phyloP scores from a whole-genome alignment of 2,888 invertebrate species.

The Dasypolia templi region DNA sequence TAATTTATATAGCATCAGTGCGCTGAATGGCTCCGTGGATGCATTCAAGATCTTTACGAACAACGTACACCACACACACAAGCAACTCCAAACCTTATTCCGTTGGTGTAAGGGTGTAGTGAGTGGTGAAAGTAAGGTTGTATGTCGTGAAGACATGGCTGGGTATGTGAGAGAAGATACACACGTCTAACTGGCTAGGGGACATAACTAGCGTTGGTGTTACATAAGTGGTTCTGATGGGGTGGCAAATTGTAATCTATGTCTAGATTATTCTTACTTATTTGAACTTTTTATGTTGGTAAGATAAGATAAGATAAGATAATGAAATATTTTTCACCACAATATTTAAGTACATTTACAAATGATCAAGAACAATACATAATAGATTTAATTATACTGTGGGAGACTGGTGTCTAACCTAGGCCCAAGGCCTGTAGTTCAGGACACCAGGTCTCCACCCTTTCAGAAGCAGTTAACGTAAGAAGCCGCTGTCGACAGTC shows the following conservation, averaged over 20 bases:
- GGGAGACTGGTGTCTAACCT: not conserved
- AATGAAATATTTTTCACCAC: not conserved
- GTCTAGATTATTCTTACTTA: too few relatives aligned
- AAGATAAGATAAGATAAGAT: not conserved
- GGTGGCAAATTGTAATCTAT: not conserved
- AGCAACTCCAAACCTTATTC: constrained; percentile 41
- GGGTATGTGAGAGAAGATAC: constrained; percentile 61
- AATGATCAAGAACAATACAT: not conserved
- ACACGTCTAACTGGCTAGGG: constrained; percentile 56
- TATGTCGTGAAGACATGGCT: constrained; percentile 62
- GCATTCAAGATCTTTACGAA: constrained; percentile 58
- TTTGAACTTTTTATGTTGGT: too few relatives aligned
- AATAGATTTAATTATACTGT: not conserved
- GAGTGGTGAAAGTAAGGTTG: not conserved
- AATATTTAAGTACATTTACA: not conserved
- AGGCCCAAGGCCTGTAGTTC: not conserved
- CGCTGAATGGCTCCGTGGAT: constrained; percentile 51
- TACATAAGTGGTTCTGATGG: not conserved
- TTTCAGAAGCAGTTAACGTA: too few relatives aligned
- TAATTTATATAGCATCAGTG: constrained; percentile 51
- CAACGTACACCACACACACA: not conserved
- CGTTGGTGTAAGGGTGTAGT: not conserved
- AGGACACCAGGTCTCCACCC: not conserved
- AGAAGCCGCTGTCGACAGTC: too few relatives aligned
- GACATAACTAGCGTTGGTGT: not conserved